Base-by-base conservation (phyloP, 1,140 invertebrate genomes). In the Drosophila nigromelanica region DNA sequence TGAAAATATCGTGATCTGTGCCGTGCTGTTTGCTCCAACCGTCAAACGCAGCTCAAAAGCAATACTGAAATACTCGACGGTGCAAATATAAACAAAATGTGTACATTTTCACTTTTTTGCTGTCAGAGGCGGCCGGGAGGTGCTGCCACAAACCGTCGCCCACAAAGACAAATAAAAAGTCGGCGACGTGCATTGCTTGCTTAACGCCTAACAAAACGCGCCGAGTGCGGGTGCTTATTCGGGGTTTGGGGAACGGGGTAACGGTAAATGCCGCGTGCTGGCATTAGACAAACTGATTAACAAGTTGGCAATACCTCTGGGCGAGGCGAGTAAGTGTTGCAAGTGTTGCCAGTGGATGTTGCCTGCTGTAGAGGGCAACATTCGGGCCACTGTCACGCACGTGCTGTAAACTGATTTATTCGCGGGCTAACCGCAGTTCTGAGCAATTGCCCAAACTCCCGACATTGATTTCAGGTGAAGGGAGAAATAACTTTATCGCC, bases 41-140 rank as follows among this genome's bases (percentile, higher is more conserved):
- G 37, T 6, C 35, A 48, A 48, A n/a, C 27, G 48, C 74, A 55
- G 55, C 61, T 59, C 40, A n/a, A 30, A 61, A 51, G 10, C 30
- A 58, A 47, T n/a, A 43, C 58, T 72, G 58, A 78, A 78, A 64
- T 59, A 63, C 56, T 43, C 62, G 62, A 37, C 50, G 83, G 76
- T 79, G 79, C 82, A 87, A 87, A 89, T 70, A 83, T 64, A 79
- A 87, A 83, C 83, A 89, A 89, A 89, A 61, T 80, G 83, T 83
- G 58, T 83, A 77, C 73, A 89, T 89, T 87, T 87, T 87, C 83
- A 87, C 83, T 89, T 89, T 85, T 21, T 12, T 24, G 59, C 50
- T 45, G 64, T 42, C 33, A 30, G 59, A 24, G 12, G 39, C 40
- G 27, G 21, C 6, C 30, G 42, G 27, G 71, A 42, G 62, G 66